Percentiles rank a stretch among this genome's conserved stretches.
Evolutionary conservation across 2,888 invertebrate genomes (phyloP).

Genomic region (Amphipoea oculea): DNA sequence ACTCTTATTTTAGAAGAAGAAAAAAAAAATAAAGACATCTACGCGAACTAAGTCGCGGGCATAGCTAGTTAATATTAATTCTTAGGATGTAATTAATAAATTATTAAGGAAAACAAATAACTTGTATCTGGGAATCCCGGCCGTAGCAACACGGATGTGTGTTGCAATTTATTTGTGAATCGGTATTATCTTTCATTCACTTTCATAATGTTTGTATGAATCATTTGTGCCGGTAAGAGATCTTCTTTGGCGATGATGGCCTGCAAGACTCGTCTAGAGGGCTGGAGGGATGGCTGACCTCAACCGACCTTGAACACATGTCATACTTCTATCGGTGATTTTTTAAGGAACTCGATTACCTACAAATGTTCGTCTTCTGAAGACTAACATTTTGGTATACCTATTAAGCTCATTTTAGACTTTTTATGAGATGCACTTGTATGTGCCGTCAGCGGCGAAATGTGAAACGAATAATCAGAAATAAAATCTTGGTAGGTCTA

Average conservation of each 20-base stretch:
- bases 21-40: too few relatives aligned
- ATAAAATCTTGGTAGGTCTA: neutral
- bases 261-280: neutral
- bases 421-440: too few relatives aligned
- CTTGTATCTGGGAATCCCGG: conserved; percentile 24
- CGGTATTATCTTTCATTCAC: conserved; percentile 11
- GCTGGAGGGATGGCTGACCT: neutral
- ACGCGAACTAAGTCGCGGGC: too few relatives aligned
- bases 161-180: conserved; percentile 16
- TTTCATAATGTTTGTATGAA: conserved; percentile 47
- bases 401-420: too few relatives aligned
- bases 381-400: too few relatives aligned
- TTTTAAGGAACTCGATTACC: neutral
- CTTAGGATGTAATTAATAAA: neutral
- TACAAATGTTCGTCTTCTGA: neutral
- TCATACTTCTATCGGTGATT: neutral
- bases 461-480: neutral
- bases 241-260: neutral
- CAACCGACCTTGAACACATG: neutral
- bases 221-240: conserved; percentile 35
- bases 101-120: conserved; percentile 8
- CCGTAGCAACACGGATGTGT: conserved; percentile 18
- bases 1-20: too few relatives aligned
- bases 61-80: neutral
- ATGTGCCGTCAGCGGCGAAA: too few relatives aligned